These are phyloP conservation scores for Amphipoea lucens DNA, from an alignment of 2,888 invertebrate species.

Conservation along the genomic window DNA sequence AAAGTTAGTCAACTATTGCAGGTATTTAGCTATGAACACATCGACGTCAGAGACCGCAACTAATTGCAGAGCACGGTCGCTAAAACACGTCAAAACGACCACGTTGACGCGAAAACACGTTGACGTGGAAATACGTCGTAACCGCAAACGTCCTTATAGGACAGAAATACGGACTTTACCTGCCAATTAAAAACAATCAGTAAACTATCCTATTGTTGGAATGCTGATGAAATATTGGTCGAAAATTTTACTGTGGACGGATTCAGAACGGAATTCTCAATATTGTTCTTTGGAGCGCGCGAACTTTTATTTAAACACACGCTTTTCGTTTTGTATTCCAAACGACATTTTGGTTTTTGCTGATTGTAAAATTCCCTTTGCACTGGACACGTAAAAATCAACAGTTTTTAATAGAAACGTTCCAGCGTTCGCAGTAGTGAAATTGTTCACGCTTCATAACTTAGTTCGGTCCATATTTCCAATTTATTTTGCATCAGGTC, in stretches of 20 bases:
- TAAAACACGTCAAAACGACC: slow-evolving; percentile 6
- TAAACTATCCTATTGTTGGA: not conserved
- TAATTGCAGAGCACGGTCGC: slow-evolving; percentile 18
- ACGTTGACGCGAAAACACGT: not conserved
- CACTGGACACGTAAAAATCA: slow-evolving; percentile 18
- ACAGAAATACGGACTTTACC: not conserved
- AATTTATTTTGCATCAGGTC: slow-evolving; percentile 16
- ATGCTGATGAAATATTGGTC: not conserved
- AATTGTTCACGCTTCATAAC: not conserved
- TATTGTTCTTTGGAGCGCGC: not conserved
- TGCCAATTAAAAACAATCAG: slow-evolving; percentile 10
- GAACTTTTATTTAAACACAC: slow-evolving; percentile 4
- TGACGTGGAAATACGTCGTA: no score
- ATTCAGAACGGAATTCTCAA: not conserved
- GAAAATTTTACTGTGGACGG: not conserved
- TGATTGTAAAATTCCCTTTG: slow-evolving; percentile 9
- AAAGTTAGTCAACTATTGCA: not conserved
- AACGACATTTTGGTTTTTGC: slow-evolving; percentile 24
- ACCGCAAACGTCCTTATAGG: not conserved
- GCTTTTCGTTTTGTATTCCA: slow-evolving; percentile 5
- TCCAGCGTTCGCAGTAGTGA: not conserved
- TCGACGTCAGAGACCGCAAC: slow-evolving; percentile 30
- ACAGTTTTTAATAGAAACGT: slow-evolving; percentile 1
- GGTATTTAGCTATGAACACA: not conserved
- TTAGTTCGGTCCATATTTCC: slow-evolving; percentile 1